phyloP scores from a whole-genome alignment of 2,888 invertebrate genomes.

The Rhabditoides inermis region DNA sequence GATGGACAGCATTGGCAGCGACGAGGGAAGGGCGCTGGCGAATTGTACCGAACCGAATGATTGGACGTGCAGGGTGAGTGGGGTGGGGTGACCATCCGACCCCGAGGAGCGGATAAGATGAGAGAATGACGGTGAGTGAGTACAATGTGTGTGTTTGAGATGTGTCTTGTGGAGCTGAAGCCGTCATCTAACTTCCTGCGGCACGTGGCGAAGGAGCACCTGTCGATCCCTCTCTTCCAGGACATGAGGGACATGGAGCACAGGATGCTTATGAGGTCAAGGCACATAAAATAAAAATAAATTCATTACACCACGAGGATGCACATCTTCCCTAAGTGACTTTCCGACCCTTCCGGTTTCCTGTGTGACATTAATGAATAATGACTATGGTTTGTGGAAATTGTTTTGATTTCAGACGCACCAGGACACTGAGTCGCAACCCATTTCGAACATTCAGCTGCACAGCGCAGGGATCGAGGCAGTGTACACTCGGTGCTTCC shows the following conservation, averaged over 20 bases:
- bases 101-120: too few species aligned
- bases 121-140: too few species aligned
- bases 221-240: slow-evolving; percentile 39
- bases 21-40: too few species aligned
- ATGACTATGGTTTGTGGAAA: too few species aligned
- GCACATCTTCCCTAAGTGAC: too few species aligned
- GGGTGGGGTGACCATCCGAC: neutral
- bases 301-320: too few species aligned
- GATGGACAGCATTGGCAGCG: too few species aligned
- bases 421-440: slow-evolving; percentile 12
- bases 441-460: slow-evolving; percentile 26
- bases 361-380: too few species aligned
- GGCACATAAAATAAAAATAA: slow-evolving; percentile 21
- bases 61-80: slow-evolving; percentile 12
- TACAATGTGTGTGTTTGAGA: slow-evolving; percentile 13
- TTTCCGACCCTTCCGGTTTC: too few species aligned
- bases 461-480: slow-evolving; percentile 22
- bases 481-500: slow-evolving; percentile 31
- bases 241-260: slow-evolving; percentile 24
- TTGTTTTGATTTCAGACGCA: slow-evolving; percentile 14
- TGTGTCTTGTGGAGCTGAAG: slow-evolving; percentile 30
- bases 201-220: slow-evolving; percentile 41
- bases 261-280: slow-evolving; percentile 29
- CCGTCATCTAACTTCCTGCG: slow-evolving; percentile 32
- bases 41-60: too few species aligned